Base-by-base conservation (phyloP, 2,113 vertebrate genomes). In the Emberiza fucata region DNA sequence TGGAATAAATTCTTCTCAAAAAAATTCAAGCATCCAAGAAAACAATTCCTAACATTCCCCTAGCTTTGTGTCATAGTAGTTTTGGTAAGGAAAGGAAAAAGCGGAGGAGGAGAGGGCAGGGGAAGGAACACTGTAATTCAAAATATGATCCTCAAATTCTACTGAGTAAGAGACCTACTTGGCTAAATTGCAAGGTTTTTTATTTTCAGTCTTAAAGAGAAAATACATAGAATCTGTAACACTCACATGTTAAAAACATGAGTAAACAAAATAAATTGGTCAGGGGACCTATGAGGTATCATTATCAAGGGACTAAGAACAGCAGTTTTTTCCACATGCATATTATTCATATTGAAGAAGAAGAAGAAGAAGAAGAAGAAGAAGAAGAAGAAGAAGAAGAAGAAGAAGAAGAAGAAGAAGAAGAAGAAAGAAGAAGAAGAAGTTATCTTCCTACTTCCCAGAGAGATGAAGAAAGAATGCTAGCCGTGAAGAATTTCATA, bases 91-190 rank as follows among this genome's bases (percentile, higher is more conserved):
- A 68, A 76, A 76, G 3, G 1, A 70, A 51, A 17, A 35, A 35
- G 4, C 21, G 19, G 31, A 16, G 3, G n/a, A 11, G 11, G 2
- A 0, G 4, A 11, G 25, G 14, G 4, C 5, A 1, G 10, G 1
- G 6, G 20, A 24, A 47, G 0, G 5, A 61, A 40, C 22, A 4
- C 70, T 39, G 6, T 15, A 23, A 50, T 44, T 83, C 7, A 68
- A 66, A 89, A 76, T 42, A 42, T 7, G 23, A n/a, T 8, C 14
- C 7, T 64, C 14, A 51, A 11, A 9, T 57, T 59, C 40, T 73
- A 7, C 14, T 42, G 48, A 39, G 8, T 61, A 81, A 48, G 31
- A 66, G 5, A 54, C 2, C 18, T 77, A 54, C 2, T 6, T 37
- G 15, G 4, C 1, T 71, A 40, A 83, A 22, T 10, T 33, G 1